Conservation (phyloP, 1,140 invertebrate genomes). For the Pentalonia nigronervosa region DNA sequence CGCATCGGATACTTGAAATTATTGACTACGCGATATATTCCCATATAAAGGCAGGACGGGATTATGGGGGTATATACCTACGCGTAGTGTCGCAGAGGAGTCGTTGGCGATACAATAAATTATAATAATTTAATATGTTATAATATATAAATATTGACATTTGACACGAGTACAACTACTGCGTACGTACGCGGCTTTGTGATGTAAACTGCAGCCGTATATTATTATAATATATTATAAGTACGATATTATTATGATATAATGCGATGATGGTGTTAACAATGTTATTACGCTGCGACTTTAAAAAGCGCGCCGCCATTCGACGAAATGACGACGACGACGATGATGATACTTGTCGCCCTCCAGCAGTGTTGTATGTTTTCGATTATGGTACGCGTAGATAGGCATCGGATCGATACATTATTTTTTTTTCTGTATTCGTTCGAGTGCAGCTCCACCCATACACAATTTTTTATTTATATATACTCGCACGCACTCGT, state of each 20-base stretch:
- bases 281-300: not conserved
- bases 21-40: not conserved
- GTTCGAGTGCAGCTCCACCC: constrained; percentile 7
- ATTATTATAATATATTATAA: too few relatives aligned
- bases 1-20: not conserved
- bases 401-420: not conserved
- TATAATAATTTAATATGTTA: not conserved
- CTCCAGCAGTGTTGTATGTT: not conserved
- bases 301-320: not conserved
- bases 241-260: not conserved
- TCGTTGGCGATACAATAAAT: not conserved
- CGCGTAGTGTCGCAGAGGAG: too few relatives aligned
- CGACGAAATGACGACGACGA: not conserved
- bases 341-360: not conserved
- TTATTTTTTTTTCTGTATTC: constrained; percentile 3
- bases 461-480: not conserved
- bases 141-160: not conserved
- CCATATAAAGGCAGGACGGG: too few relatives aligned
- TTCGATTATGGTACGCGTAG: constrained; percentile 17
- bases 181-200: not conserved
- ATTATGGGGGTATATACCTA: too few relatives aligned
- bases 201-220: not conserved
- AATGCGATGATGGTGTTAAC: not conserved
- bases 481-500: not conserved
- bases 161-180: not conserved